Conservation (phyloP, 2,888 invertebrate species). For the Drosophila robusta region DNA sequence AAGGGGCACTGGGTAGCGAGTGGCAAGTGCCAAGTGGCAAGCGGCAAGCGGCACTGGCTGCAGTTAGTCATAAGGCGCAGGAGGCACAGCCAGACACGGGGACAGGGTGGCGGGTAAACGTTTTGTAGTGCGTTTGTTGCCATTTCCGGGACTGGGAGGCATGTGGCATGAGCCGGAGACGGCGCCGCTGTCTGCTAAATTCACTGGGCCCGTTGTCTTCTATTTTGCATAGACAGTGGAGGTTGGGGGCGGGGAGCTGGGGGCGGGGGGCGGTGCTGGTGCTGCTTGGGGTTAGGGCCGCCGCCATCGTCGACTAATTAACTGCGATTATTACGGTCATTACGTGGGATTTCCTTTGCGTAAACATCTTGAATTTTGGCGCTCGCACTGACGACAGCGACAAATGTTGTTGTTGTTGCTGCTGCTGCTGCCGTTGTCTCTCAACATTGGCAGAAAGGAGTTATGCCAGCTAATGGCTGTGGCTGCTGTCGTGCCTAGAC, state of each 20-base stretch:
- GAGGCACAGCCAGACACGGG: slow-evolving; percentile 19
- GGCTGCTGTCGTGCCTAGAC: slow-evolving; percentile 45
- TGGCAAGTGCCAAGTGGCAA: neutral
- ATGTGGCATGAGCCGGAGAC: slow-evolving; percentile 33
- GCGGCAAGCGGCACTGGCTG: slow-evolving; percentile 30
- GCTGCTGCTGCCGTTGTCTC: slow-evolving; percentile 43
- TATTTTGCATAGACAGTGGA: slow-evolving; percentile 73
- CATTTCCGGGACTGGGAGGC: slow-evolving; percentile 68
- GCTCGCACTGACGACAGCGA: slow-evolving; percentile 60
- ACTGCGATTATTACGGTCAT: slow-evolving; percentile 85
- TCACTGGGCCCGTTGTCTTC: slow-evolving; percentile 44
- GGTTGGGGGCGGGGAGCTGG: neutral
- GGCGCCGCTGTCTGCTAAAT: slow-evolving; percentile 48
- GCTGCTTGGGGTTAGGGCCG: slow-evolving; percentile 41
- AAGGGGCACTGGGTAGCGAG: slow-evolving; percentile 20
- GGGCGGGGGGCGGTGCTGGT: neutral
- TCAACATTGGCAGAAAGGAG: slow-evolving; percentile 57
- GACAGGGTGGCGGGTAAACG: slow-evolving; percentile 37
- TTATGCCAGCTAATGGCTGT: slow-evolving; percentile 60
- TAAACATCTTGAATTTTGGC: slow-evolving; percentile 84
- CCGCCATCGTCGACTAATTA: slow-evolving; percentile 84
- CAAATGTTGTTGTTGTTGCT: slow-evolving; percentile 50
- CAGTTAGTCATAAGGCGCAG: slow-evolving; percentile 76
- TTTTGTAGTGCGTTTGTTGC: slow-evolving; percentile 81
- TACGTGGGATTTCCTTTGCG: slow-evolving; percentile 85